Evolutionary conservation across 1,140 invertebrate species (phyloP).

Genomic region (Conopomorpha cramerella): DNA sequence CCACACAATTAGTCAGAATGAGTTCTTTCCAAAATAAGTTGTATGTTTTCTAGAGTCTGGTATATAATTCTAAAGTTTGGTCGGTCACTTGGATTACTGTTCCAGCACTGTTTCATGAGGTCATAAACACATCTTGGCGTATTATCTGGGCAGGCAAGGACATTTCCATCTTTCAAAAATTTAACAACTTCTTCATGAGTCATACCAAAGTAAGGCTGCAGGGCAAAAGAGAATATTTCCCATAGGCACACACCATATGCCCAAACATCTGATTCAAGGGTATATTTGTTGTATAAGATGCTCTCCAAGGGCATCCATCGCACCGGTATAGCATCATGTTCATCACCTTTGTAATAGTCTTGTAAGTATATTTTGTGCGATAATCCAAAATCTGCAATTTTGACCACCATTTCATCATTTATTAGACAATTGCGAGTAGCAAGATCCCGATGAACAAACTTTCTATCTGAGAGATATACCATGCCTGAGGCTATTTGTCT

Average conservation of each 20-base stretch:
- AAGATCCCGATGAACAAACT: constrained; percentile 95
- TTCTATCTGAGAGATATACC: constrained; percentile 92
- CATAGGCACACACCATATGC: constrained; percentile 91
- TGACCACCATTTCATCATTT: constrained; percentile 90
- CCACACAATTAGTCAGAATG: constrained; percentile 37
- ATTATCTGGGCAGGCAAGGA: constrained; percentile 85
- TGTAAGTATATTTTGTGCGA: constrained; percentile 92
- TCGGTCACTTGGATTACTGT: constrained; percentile 78
- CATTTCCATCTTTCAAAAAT: constrained; percentile 89
- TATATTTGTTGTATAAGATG: constrained; percentile 93
- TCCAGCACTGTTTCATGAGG: constrained; percentile 93
- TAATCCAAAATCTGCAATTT: constrained; percentile 95
- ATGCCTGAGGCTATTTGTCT: constrained; percentile 90
- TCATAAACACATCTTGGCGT: constrained; percentile 90
- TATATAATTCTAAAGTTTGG: constrained; percentile 82
- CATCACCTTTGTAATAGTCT: constrained; percentile 91
- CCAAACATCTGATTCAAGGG: constrained; percentile 92
- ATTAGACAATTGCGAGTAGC: constrained; percentile 96
- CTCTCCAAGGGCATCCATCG: constrained; percentile 96
- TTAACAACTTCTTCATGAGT: constrained; percentile 94
- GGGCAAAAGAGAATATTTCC: constrained; percentile 93
- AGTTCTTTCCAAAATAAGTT: constrained; percentile 62
- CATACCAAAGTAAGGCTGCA: constrained; percentile 94
- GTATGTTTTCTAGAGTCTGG: constrained; percentile 69
- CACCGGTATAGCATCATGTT: constrained; percentile 91